These are phyloP conservation scores for Heliconius melpomene DNA, from an alignment of 1,140 invertebrate species.

Conservation along the genomic window DNA sequence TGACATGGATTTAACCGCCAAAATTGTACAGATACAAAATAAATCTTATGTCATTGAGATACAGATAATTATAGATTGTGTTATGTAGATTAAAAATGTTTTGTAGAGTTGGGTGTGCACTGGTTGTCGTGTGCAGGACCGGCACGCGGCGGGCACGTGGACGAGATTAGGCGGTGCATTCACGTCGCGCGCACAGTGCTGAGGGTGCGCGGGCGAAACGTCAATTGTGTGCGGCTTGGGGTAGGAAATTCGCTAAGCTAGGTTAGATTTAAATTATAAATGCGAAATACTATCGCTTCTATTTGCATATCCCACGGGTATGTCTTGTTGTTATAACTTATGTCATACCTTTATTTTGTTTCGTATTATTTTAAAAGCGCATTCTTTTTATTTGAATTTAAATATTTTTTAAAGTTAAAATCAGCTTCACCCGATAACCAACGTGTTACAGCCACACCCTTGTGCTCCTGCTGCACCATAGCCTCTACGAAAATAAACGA, in stretches of 20 bases:
- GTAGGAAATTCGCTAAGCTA: slow-evolving; percentile 73
- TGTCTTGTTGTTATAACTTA: slow-evolving; percentile 34
- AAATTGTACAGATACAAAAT: slow-evolving; percentile 51
- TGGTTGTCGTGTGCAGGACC: slow-evolving; percentile 71
- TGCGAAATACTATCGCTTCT: slow-evolving; percentile 66
- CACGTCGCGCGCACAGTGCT: slow-evolving; percentile 73
- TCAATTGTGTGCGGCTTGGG: slow-evolving; percentile 73
- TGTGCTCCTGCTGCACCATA: too few species aligned
- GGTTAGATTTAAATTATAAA: slow-evolving; percentile 78
- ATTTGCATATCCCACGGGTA: slow-evolving; percentile 79
- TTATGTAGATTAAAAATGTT: slow-evolving; percentile 39
- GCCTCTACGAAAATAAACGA: too few species aligned
- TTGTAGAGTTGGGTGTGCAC: slow-evolving; percentile 52
- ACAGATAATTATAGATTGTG: slow-evolving; percentile 43
- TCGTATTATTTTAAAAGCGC: not conserved
- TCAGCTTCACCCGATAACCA: too few species aligned
- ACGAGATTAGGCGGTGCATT: slow-evolving; percentile 73
- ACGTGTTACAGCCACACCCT: too few species aligned
- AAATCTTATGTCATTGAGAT: slow-evolving; percentile 38
- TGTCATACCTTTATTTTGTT: not conserved
- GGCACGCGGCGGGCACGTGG: slow-evolving; percentile 73
- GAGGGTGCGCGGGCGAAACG: slow-evolving; percentile 63
- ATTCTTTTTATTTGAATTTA: not conserved
- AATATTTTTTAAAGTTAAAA: not conserved
- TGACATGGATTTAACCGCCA: slow-evolving; percentile 51